Evolutionary conservation across 92 coral and sea anemone species (phyloP).

Genomic region (Paragorgia papillata): DNA sequence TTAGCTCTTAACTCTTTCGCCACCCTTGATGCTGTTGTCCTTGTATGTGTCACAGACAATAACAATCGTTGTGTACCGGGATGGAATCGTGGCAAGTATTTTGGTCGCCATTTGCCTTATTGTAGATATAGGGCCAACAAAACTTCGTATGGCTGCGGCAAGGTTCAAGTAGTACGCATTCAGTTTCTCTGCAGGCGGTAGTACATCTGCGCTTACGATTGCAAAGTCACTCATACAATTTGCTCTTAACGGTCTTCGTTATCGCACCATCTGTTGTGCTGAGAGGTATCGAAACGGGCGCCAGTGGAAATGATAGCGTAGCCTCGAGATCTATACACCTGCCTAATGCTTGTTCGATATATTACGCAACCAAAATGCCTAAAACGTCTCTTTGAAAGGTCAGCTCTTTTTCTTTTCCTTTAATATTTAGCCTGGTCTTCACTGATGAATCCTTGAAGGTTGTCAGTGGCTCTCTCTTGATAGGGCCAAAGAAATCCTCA

Average conservation of each 20-base stretch:
- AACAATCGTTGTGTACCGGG: not conserved
- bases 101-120: constrained; percentile 3
- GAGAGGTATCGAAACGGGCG: constrained; percentile 40
- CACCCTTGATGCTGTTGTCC: not conserved
- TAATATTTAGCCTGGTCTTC: not conserved
- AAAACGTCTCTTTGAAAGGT: constrained; percentile 39
- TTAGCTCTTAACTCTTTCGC: not conserved
- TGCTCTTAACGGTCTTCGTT: constrained; percentile 32
- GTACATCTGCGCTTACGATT: not conserved
- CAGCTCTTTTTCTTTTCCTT: constrained; percentile 27
- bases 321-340: constrained; percentile 29
- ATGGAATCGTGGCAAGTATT: not conserved
- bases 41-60: constrained; percentile 6
- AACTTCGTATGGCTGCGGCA: constrained; percentile 14
- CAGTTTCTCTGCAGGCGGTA: not conserved
- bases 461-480: not conserved
- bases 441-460: not conserved
- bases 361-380: constrained; percentile 42
- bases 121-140: not conserved
- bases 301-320: constrained; percentile 33
- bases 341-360: constrained; percentile 26
- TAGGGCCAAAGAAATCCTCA: not conserved
- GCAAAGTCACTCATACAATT: constrained; percentile 4
- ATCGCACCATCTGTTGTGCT: constrained; percentile 44
- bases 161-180: not conserved